These are phyloP conservation scores for Rhagoletis pomonella DNA, from an alignment of 1,140 invertebrate species.

Conservation along the genomic window DNA sequence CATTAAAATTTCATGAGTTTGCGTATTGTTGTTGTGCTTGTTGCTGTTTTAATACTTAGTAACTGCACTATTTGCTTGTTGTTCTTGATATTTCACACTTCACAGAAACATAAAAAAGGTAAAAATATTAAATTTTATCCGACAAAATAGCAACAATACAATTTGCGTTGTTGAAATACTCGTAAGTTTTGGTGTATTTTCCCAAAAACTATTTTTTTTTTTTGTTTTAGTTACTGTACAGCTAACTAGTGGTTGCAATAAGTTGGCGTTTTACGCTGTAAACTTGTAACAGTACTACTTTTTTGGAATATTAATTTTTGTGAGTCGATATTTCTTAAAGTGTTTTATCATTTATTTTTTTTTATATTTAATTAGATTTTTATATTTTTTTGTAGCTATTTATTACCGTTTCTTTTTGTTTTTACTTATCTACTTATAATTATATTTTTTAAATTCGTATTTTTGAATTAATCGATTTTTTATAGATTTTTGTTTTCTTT, in stretches of 20 bases:
- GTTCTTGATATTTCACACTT: constrained; percentile 32
- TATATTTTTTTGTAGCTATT: constrained; percentile 14
- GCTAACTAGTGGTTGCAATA: background rate
- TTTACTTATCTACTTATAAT: background rate
- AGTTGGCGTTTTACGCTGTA: background rate
- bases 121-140: constrained; percentile 7
- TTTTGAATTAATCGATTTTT: constrained; percentile 13
- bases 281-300: too few species aligned
- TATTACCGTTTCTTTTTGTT: background rate
- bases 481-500: background rate
- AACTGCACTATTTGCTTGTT: constrained; percentile 15
- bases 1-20: background rate
- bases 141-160: constrained; percentile 9
- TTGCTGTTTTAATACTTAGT: background rate
- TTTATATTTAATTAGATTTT: background rate
- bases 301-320: constrained; percentile 16
- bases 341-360: constrained; percentile 6
- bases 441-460: constrained; percentile 11
- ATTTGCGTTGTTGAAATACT: constrained; percentile 16
- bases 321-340: background rate
- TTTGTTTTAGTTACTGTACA: background rate
- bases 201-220: background rate
- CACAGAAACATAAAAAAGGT: background rate
- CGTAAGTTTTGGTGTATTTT: background rate
- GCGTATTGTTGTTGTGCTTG: background rate